Base-by-base conservation (phyloP, 1,140 invertebrate genomes). In the Carposina sasakii region DNA sequence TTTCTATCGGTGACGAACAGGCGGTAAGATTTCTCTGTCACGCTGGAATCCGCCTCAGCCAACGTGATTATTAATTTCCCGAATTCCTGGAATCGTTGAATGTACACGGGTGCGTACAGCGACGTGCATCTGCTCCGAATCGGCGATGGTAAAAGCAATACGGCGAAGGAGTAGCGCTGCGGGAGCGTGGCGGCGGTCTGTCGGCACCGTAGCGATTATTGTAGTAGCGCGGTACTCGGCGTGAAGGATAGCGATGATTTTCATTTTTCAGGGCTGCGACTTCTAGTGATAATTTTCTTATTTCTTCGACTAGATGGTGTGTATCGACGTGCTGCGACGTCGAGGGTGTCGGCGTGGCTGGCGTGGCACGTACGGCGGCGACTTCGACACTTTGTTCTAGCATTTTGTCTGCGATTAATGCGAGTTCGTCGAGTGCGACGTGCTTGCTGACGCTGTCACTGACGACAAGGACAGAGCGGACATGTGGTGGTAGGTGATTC, bases 391-490 rank as follows among this genome's bases (percentile, higher is more conserved):
- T 47, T 26, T 3, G 16, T 45, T 46, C 31, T 15, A 22, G 17
- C 1, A 57, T 24, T 9, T 60, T 60, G n/a, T 60, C 58, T 1
- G 50, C 54, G 5, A 60, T 53, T 0, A 20, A 9, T 15, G 54
- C 37, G 19, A 62, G 15, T 12, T 55, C 33, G 2, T 58, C 55
- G 9, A 54, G 24, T 15, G 5, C n/a, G 9, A 4, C 9, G 31
- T 33, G n/a, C 31, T 33, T 33, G 3, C 23, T 30, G 12, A 9
- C 3, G 9, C 13, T 19, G 3, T 43, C 9, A 10, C 12, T 13
- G 2, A 50, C 33, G 6, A 21, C 23, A n/a, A 53, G 15, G 2
- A 48, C 37, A 8, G 42, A 15, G 2, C 44, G 2, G 2, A 53
- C 34, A 3, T 30, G 4, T 1, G 5, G 5, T 22, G 58, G 59